These are phyloP conservation scores for Aplysina aerophoba DNA, from an alignment of 37 sponge, comb jelly and placozoan genomes.

Conservation along the genomic window DNA sequence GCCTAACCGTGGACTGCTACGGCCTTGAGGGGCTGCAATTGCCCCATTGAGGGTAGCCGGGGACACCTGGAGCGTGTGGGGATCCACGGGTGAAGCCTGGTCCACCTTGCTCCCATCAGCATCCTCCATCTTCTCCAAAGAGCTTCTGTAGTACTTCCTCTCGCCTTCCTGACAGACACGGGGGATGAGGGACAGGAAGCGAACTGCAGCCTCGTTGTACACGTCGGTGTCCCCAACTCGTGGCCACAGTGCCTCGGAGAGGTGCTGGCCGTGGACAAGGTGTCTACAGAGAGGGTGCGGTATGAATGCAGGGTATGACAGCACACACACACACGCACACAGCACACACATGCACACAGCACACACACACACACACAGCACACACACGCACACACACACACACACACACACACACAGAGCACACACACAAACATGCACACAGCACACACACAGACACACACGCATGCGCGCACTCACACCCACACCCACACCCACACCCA, in stretches of 20 bases:
- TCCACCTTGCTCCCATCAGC: not conserved
- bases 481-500: not conserved
- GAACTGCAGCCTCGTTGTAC: slow-evolving; percentile 55
- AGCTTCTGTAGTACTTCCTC: slow-evolving; percentile 54
- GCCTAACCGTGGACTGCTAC: too few relatives aligned
- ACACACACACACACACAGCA: too few relatives aligned
- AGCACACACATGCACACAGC: too few relatives aligned
- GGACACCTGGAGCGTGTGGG: too few relatives aligned
- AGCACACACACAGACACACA: not conserved
- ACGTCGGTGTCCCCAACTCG: slow-evolving; percentile 53
- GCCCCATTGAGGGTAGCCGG: too few relatives aligned
- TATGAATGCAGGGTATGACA: not conserved
- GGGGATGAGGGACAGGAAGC: slow-evolving; percentile 67
- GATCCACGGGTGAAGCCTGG: too few relatives aligned
- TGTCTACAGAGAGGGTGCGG: slow-evolving; percentile 24
- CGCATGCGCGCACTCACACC: not conserved
- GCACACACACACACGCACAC: not conserved
- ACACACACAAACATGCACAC: too few relatives aligned
- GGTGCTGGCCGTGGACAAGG: slow-evolving; percentile 63
- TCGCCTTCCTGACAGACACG: slow-evolving; percentile 56
- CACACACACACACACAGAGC: too few relatives aligned
- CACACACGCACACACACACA: too few relatives aligned
- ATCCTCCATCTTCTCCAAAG: not conserved
- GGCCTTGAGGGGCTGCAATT: too few relatives aligned
- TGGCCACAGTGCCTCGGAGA: slow-evolving; percentile 57